These are phyloP conservation scores for Nyctibius grandis DNA, from an alignment of 2,797 vertebrate species.

Conservation along the genomic window DNA sequence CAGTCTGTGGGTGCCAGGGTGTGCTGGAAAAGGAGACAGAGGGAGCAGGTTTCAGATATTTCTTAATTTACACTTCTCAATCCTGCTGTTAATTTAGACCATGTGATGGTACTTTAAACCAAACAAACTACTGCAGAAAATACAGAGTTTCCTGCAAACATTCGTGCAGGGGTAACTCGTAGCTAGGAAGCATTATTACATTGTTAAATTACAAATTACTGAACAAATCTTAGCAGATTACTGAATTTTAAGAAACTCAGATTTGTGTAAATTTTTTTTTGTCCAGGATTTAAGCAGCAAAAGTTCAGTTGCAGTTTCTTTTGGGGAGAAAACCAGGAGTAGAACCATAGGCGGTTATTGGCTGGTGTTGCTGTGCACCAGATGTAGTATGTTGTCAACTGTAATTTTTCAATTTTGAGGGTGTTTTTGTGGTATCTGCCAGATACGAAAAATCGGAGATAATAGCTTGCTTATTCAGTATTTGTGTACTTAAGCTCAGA, in stretches of 20 bases:
- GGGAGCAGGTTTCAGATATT: neutral
- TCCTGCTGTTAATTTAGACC: neutral
- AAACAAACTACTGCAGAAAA: neutral
- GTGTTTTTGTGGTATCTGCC: neutral
- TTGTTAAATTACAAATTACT: neutral
- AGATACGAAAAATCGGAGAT: neutral
- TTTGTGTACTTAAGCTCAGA: neutral
- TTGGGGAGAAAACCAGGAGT: neutral
- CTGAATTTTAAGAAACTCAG: neutral
- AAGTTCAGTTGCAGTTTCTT: neutral
- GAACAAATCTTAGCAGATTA: neutral
- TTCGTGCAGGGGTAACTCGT: neutral
- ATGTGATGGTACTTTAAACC: neutral
- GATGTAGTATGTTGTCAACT: neutral
- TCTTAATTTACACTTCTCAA: fast-evolving
- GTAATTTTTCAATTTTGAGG: neutral
- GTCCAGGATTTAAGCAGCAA: neutral
- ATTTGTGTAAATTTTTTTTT: neutral
- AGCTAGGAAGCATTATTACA: neutral
- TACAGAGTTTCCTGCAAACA: neutral
- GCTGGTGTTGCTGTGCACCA: neutral
- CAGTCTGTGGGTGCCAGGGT: neutral
- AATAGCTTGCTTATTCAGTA: neutral
- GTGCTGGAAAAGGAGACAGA: neutral
- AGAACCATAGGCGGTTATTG: neutral